Evolutionary conservation across 1,140 invertebrate species (phyloP).

Genomic region (Drosophila burlai): DNA sequence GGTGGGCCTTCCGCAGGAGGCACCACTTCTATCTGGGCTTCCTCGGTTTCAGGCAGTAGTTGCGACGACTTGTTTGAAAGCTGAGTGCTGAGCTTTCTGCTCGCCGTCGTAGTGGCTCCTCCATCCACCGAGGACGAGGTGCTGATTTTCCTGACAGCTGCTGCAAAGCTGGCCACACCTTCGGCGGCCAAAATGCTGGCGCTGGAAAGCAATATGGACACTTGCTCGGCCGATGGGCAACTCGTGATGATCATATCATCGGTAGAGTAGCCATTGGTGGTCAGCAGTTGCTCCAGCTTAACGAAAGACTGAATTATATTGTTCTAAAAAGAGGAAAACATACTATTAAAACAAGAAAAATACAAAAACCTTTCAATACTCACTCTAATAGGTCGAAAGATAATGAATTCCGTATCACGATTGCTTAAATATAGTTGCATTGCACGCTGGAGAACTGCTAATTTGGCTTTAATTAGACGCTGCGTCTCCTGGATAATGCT

Average conservation of each 20-base stretch:
- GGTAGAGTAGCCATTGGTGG: constrained; percentile 89
- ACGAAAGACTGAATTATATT: constrained; percentile 95
- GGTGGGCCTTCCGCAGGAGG: constrained; percentile 12
- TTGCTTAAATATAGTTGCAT: constrained; percentile 99
- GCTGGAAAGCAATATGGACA: constrained; percentile 94
- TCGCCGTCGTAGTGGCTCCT: neutral
- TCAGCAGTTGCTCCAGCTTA: constrained; percentile 92
- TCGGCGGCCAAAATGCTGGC: constrained; percentile 87
- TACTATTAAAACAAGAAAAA: too few relatives aligned
- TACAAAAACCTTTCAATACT: constrained; percentile 41
- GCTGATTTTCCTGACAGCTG: constrained; percentile 73
- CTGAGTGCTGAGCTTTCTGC: constrained; percentile 59
- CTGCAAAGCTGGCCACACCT: constrained; percentile 74
- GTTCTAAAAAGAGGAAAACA: constrained; percentile 89
- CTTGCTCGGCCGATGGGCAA: constrained; percentile 95
- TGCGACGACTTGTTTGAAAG: constrained; percentile 44
- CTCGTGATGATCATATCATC: constrained; percentile 94
- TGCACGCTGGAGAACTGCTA: constrained; percentile 92
- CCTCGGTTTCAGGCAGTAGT: constrained; percentile 22
- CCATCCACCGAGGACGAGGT: constrained; percentile 67
- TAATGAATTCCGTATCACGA: constrained; percentile 97
- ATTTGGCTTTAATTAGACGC: constrained; percentile 91
- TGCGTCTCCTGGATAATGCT: constrained; percentile 88
- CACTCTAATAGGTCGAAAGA: constrained; percentile 96
- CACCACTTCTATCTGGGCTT: constrained; percentile 14